These are phyloP conservation scores for Acrossocheilus fasciatus DNA, from an alignment of 2,797 vertebrate species.

Conservation along the genomic window DNA sequence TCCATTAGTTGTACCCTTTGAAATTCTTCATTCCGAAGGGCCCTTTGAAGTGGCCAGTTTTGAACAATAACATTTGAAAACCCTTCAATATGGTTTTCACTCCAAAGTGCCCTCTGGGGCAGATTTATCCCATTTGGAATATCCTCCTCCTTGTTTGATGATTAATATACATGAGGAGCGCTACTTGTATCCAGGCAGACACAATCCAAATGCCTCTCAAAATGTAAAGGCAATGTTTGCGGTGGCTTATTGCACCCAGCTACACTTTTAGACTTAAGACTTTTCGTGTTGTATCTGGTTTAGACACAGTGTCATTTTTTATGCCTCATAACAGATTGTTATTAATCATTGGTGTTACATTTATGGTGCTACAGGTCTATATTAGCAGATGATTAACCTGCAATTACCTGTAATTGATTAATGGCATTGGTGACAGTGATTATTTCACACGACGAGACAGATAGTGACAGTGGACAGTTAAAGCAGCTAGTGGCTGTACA, in stretches of 20 bases:
- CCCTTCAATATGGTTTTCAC: too few species aligned
- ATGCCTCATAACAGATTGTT: slow-evolving; percentile 26
- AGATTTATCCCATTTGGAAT: not conserved
- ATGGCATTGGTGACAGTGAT: slow-evolving; percentile 32
- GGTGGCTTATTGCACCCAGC: not conserved
- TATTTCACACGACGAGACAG: slow-evolving; percentile 37
- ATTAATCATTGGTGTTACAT: slow-evolving; percentile 28
- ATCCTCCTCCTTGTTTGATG: not conserved
- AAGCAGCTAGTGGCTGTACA: slow-evolving; percentile 21
- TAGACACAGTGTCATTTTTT: not conserved
- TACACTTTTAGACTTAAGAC: not conserved
- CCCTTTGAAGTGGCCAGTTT: not conserved
- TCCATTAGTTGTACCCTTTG: not conserved
- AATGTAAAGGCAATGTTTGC: not conserved
- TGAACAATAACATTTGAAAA: not conserved
- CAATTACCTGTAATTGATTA: slow-evolving; percentile 42
- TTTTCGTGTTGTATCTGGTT: not conserved
- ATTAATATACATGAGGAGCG: not conserved
- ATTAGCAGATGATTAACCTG: slow-evolving; percentile 35
- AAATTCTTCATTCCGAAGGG: not conserved
- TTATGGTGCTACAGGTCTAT: slow-evolving; percentile 53
- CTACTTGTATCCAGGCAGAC: not conserved
- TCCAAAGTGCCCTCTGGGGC: not conserved
- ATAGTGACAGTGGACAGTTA: slow-evolving; percentile 49
- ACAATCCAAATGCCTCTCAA: not conserved